phyloP scores from a whole-genome alignment of 1,140 invertebrate species.

The Drosophila guanche region DNA sequence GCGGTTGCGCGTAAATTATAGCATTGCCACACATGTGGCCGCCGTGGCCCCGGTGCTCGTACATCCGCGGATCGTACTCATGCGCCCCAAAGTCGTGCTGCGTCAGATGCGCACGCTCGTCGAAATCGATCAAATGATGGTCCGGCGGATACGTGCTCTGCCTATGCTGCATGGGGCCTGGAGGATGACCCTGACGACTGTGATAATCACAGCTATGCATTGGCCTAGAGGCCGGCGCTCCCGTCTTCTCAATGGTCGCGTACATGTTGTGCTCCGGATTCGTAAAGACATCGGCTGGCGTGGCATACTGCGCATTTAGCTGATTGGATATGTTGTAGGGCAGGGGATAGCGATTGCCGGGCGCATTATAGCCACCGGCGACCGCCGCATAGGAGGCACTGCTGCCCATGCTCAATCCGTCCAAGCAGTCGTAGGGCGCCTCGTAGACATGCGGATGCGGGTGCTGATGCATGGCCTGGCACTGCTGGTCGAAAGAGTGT shows the following conservation, averaged over 20 bases:
- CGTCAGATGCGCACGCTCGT: constrained; percentile 84
- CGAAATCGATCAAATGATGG: constrained; percentile 89
- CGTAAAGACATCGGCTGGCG: constrained; percentile 51
- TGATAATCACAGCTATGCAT: constrained; percentile 61
- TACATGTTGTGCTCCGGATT: constrained; percentile 55
- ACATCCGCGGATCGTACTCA: constrained; percentile 60
- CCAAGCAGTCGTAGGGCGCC: constrained; percentile 73
- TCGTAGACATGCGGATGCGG: constrained; percentile 73
- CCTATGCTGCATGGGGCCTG: constrained; percentile 56
- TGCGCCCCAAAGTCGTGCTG: constrained; percentile 66
- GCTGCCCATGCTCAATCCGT: constrained; percentile 72
- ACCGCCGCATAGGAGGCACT: constrained; percentile 77
- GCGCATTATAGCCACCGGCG: constrained; percentile 74
- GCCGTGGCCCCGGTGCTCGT: constrained; percentile 33
- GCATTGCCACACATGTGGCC: constrained; percentile 15
- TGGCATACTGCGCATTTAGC: constrained; percentile 67
- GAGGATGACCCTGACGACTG: constrained; percentile 19
- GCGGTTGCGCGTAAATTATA: constrained; percentile 22
- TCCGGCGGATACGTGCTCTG: constrained; percentile 76
- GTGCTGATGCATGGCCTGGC: constrained; percentile 46
- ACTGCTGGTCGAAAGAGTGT: constrained; percentile 82
- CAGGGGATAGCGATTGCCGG: constrained; percentile 80
- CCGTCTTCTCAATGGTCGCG: constrained; percentile 57
- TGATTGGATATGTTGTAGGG: constrained; percentile 82
- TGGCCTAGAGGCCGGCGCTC: neutral